These are phyloP conservation scores for Clupea harengus DNA, from an alignment of 2,113 vertebrate species.

Conservation along the genomic window DNA sequence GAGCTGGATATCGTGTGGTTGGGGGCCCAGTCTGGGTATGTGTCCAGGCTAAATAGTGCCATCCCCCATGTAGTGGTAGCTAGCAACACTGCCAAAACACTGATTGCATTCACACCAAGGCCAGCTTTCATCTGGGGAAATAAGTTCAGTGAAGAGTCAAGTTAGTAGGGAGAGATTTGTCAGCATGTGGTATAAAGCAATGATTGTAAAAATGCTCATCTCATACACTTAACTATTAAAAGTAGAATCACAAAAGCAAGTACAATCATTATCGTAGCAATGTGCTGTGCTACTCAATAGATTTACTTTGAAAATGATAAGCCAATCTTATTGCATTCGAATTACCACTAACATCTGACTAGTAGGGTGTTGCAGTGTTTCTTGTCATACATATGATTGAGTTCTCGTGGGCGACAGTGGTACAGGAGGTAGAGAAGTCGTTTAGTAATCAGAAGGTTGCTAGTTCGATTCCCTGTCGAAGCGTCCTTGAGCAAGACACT, in stretches of 20 bases:
- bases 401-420: too few species aligned
- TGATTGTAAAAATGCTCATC: not conserved
- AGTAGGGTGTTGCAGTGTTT: not conserved
- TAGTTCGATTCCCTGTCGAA: too few species aligned
- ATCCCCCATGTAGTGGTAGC: constrained; percentile 82
- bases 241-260: not conserved
- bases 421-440: too few species aligned
- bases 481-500: too few species aligned
- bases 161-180: not conserved
- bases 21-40: constrained; percentile 83
- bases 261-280: not conserved
- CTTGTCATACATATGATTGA: not conserved
- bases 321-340: too few species aligned
- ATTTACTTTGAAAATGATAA: not conserved
- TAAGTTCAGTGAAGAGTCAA: not conserved
- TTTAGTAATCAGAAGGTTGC: too few species aligned
- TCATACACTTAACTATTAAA: not conserved
- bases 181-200: not conserved
- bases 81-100: constrained; percentile 81
- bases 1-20: not conserved
- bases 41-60: constrained; percentile 79
- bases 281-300: not conserved
- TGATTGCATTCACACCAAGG: constrained; percentile 83
- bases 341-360: too few species aligned
- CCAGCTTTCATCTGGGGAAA: constrained; percentile 87